These are phyloP conservation scores for Emmelina monodactyla DNA, from an alignment of 2,888 invertebrate species.

Conservation along the genomic window DNA sequence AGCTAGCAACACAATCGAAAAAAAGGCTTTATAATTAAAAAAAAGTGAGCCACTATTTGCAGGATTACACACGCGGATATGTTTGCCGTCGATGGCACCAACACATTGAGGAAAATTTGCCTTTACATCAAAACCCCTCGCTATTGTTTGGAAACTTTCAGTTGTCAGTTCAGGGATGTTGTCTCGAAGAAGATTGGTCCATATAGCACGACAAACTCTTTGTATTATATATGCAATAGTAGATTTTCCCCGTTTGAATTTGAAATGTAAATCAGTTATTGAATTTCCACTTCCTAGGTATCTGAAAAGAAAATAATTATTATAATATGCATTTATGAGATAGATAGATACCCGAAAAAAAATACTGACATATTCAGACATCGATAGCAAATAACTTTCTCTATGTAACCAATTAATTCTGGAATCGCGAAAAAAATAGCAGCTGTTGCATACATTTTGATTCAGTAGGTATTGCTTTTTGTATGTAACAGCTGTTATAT, in stretches of 20 bases:
- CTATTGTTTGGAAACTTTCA: not conserved
- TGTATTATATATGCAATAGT: conserved; percentile 13
- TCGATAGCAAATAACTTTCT: no score
- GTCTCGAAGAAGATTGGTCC: conserved; percentile 9
- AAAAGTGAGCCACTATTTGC: conserved; percentile 7
- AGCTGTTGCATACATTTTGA: no score
- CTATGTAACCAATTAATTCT: no score
- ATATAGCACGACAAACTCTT: conserved; percentile 12
- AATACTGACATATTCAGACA: no score
- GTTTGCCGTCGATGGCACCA: conserved; percentile 8
- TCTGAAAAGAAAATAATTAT: no score
- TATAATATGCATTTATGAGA: no score
- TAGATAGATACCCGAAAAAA: no score
- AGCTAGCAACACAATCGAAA: conserved; percentile 10
- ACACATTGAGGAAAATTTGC: conserved; percentile 8
- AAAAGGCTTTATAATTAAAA: conserved; percentile 9
- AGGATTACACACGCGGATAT: conserved; percentile 7
- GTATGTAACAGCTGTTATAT: no score
- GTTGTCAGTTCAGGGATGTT: conserved; percentile 4
- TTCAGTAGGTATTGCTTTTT: no score
- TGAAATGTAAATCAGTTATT: conserved; percentile 18
- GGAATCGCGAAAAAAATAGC: no score
- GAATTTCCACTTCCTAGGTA: conserved; percentile 19
- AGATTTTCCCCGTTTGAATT: not conserved
- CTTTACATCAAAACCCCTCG: conserved; percentile 4